Evolutionary conservation across 1,140 invertebrate species (phyloP).

Genomic region (Psix sp.): DNA sequence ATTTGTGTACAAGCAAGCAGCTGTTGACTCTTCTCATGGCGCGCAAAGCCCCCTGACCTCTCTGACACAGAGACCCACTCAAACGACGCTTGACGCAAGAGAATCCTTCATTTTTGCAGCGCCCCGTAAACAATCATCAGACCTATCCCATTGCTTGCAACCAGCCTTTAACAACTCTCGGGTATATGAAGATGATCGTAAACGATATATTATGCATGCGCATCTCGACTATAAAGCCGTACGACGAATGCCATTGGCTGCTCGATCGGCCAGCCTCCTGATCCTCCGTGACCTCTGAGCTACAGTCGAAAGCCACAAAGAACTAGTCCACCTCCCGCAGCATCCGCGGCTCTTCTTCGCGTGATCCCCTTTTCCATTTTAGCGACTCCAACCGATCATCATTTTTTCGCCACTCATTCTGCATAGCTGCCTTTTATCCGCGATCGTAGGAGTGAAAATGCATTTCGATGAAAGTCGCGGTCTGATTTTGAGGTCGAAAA

Average conservation of each 20-base stretch:
- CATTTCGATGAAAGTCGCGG: constrained; percentile 51
- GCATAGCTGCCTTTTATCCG: constrained; percentile 32
- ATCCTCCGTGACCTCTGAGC: constrained; percentile 61
- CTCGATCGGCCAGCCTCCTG: constrained; percentile 56
- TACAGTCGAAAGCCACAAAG: constrained; percentile 40
- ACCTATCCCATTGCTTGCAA: constrained; percentile 29
- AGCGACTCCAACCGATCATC: constrained; percentile 27
- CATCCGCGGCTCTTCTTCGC: constrained; percentile 34
- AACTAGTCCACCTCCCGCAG: constrained; percentile 61
- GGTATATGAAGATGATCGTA: constrained; percentile 47
- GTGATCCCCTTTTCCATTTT: constrained; percentile 52
- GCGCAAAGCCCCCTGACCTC: constrained; percentile 70
- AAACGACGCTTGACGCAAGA: constrained; percentile 32
- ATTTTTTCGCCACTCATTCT: constrained; percentile 25
- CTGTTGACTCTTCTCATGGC: constrained; percentile 51
- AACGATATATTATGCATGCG: constrained; percentile 59
- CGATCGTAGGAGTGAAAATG: constrained; percentile 50
- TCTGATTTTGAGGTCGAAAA: constrained; percentile 34
- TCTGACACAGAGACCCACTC: constrained; percentile 77
- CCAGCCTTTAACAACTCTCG: constrained; percentile 22
- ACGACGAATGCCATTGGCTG: constrained; percentile 54
- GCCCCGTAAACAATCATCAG: constrained; percentile 43
- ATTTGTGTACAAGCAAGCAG: constrained; percentile 38
- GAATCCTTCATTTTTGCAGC: constrained; percentile 44
- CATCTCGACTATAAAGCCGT: constrained; percentile 2